Base-by-base conservation (phyloP, 2,797 vertebrate species). In the Danio aesculapii region DNA sequence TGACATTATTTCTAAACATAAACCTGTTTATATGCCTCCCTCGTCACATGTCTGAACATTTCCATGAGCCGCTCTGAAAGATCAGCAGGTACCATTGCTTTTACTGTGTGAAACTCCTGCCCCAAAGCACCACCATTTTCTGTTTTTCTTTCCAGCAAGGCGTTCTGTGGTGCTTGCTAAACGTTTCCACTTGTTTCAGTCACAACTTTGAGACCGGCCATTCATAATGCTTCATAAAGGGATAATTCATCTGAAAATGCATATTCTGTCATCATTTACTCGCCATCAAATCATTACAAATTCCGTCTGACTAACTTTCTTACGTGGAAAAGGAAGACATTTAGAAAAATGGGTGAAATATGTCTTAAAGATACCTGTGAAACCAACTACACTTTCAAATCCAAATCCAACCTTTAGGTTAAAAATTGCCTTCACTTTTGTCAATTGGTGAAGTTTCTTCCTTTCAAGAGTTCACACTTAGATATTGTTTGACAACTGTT, bases 61-160 rank as follows among this genome's bases (percentile, higher is more conserved):
- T 83, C 47, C 17, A 62, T 73, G 16, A 74, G 61, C 41, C 19
- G 63, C 75, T 73, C 63, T 66, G 63, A 74, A 79, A 12, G 71
- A 57, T 57, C 11, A 68, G 74, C 47, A 61, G 63, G 53, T 43
- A 59, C 75, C 43, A 71, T 66, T 61, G 14, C 2, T 14, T 61
- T 52, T 78, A 43, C 77, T 71, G 46, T 78, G 47, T 72, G 47
- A 43, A 41, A 49, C 77, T 75, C 46, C 47, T 83, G 63, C 53
- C 16, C 16, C 69, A 59, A 70, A 64, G 58, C 49, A 8, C 21
- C 72, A 71, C 21, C 72, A 57, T 69, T 70, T 52, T 61, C 43
- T 85, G 76, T 85, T 85, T 82, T 82, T 79, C 76, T 85, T 80
- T 83, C 84, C 81, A 80, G 39, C 39, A 59, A 79, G 79, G 49